Base-by-base conservation (phyloP, 2,797 vertebrate genomes). In the Sphenodon punctatus region DNA sequence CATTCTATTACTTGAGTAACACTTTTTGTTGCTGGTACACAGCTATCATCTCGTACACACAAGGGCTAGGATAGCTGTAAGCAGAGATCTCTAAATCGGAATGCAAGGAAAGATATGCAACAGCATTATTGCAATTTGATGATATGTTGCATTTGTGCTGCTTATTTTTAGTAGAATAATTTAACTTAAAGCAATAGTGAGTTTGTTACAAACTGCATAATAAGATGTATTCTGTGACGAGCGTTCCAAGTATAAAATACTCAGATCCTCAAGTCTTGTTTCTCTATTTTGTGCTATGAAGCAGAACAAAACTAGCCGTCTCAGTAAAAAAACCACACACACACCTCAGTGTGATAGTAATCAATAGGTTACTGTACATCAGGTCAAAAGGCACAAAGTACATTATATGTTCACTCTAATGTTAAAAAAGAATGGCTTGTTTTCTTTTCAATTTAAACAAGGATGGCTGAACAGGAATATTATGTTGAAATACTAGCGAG, bases 371-470 rank as follows among this genome's bases (percentile, higher is more conserved):
- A 7, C 36, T 34, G 43, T 55, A 8, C 15, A n/a, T 5, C 3
- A 67, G 20, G 38, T 8, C 8, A 68, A 49, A 0, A 43, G 2
- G 60, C 67, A 74, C 16, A 84, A 49, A 61, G 15, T 64, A n/a
- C 13, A 59, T 39, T 32, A 70, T 25, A 27, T 36, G 45, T 58
- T 19, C n/a, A 7, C 67, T 85, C 75, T 45, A 71, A 41, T 5
- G 9, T 84, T 74, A 80, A 64, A 73, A 78, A 77, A 4, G 66
- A 82, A 78, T 6, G 41, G 6, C 2, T 27, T 45, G 53, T 48
- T 73, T 32, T 39, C 8, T 48, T 88, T 93, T 71, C 49, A 75
- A n/a, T 79, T 83, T 71, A 61, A 19, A 76, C 5, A 49, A 67
- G 2, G 12, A 14, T 22, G 22, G 38, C 39, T 76, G 45, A 84